A percentile compares a stretch with the other conserved stretches of the same genome.
Conservation (phyloP, 1,140 invertebrate genomes). For the Drosophila sechellia region DNA sequence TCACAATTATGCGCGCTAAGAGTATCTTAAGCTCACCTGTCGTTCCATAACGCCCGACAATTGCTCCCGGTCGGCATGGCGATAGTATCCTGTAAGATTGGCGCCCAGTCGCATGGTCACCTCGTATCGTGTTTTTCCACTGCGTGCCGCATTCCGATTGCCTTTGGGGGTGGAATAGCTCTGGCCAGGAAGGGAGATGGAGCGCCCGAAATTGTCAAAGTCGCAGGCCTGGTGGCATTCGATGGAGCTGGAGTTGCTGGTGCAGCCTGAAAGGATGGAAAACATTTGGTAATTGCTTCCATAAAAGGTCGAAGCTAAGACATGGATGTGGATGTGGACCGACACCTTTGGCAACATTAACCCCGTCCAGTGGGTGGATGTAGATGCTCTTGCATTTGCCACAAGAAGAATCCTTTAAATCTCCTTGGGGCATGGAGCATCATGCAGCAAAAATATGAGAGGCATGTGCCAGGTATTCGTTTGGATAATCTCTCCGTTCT, state of each 20-base stretch:
- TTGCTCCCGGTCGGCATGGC: conserved; percentile 71
- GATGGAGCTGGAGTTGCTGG: conserved; percentile 56
- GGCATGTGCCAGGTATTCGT: conserved; percentile 39
- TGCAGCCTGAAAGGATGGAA: conserved; percentile 61
- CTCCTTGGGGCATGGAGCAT: conserved; percentile 17
- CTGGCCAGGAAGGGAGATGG: conserved; percentile 11
- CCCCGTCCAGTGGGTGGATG: not conserved
- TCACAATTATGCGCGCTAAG: too few species aligned
- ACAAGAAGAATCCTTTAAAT: conserved; percentile 9
- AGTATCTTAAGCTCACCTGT: conserved; percentile 64
- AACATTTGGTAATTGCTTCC: conserved; percentile 14
- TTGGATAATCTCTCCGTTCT: conserved; percentile 1
- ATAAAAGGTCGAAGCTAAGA: conserved; percentile 13
- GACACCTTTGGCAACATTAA: conserved; percentile 6
- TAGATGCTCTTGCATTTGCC: conserved; percentile 23
- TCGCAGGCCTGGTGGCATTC: conserved; percentile 67
- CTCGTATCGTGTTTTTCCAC: conserved; percentile 79
- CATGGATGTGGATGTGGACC: not conserved
- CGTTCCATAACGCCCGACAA: conserved; percentile 72
- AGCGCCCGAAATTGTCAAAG: conserved; percentile 46
- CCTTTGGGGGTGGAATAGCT: conserved; percentile 40
- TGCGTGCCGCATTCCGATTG: conserved; percentile 65
- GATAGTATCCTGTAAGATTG: conserved; percentile 80
- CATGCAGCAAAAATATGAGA: conserved; percentile 42
- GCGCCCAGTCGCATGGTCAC: conserved; percentile 81